Percentiles rank a stretch among this genome's conserved stretches.
These are phyloP conservation scores for Trinorchestia longiramus DNA, from an alignment of 1,140 invertebrate species.

Conservation along the genomic window DNA sequence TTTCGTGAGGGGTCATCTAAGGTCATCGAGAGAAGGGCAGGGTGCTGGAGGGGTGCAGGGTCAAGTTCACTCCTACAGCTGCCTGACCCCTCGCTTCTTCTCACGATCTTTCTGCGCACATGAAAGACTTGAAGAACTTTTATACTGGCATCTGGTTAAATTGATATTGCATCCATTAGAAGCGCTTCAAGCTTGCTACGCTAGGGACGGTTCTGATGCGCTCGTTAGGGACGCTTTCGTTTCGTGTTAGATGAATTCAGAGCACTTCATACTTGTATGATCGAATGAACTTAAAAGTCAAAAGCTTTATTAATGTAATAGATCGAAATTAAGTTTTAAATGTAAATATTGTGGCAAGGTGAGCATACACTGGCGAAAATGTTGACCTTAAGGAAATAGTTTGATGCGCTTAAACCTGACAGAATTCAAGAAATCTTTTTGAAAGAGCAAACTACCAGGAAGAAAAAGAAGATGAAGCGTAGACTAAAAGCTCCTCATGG, in stretches of 20 bases:
- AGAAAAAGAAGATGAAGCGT: no score
- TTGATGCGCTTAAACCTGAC: no score
- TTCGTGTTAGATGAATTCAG: background rate
- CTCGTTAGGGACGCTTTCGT: background rate
- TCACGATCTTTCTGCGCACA: background rate
- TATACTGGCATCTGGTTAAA: background rate
- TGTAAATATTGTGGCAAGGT: no score
- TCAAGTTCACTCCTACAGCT: background rate
- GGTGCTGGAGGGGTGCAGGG: background rate
- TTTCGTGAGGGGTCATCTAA: conserved; percentile 30
- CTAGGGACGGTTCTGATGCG: background rate
- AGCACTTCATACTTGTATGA: no score
- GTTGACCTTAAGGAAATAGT: no score
- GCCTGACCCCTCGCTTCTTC: conserved; percentile 34
- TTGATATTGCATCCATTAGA: background rate
- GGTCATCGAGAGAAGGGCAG: background rate
- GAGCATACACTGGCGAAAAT: no score
- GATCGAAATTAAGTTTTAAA: no score
- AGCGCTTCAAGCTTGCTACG: background rate
- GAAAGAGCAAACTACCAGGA: no score
- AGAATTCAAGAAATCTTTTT: no score
- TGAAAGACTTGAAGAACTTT: background rate
- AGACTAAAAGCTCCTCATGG: no score
- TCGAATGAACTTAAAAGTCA: no score
- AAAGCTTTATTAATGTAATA: no score